Evolutionary conservation across 2,888 invertebrate species (phyloP).

Genomic region (Drosophila trichaetosa): DNA sequence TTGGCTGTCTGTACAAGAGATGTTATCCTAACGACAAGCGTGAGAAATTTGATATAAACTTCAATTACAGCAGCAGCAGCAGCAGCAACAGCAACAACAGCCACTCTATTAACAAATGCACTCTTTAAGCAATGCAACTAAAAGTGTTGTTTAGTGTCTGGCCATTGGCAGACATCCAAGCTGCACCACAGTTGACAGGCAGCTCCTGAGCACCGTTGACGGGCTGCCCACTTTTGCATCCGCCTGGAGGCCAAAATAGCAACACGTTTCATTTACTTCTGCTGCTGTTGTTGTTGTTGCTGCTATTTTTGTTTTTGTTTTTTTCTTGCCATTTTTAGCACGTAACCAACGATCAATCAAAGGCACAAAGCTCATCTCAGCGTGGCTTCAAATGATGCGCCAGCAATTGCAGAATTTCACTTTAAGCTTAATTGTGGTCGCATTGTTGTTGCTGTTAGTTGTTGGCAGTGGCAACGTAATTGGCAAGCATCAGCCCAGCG

Average conservation of each 20-base stretch:
- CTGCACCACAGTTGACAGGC: constrained; percentile 66
- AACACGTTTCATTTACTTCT: constrained; percentile 35
- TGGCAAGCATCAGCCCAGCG: constrained; percentile 64
- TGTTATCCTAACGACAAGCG: constrained; percentile 64
- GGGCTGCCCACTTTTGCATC: constrained; percentile 69
- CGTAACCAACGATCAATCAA: constrained; percentile 78
- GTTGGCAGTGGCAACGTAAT: constrained; percentile 60
- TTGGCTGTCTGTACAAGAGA: constrained; percentile 12
- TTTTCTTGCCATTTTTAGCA: constrained; percentile 58
- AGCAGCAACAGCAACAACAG: constrained; percentile 27
- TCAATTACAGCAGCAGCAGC: constrained; percentile 55
- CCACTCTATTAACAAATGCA: constrained; percentile 72
- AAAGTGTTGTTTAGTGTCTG: constrained; percentile 78
- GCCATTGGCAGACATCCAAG: constrained; percentile 55
- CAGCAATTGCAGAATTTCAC: constrained; percentile 77
- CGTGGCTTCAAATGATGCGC: constrained; percentile 67
- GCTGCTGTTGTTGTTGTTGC: constrained; percentile 12
- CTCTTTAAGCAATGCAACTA: constrained; percentile 77
- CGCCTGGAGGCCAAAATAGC: constrained; percentile 58
- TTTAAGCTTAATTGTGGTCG: constrained; percentile 71
- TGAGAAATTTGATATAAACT: constrained; percentile 62
- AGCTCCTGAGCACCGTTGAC: constrained; percentile 67
- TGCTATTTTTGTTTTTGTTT: constrained; percentile 10
- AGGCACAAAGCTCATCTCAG: constrained; percentile 62
- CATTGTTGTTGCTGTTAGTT: constrained; percentile 33